phyloP scores from a whole-genome alignment of 2,797 vertebrate genomes.

The Hypotaenidia okinawae region DNA sequence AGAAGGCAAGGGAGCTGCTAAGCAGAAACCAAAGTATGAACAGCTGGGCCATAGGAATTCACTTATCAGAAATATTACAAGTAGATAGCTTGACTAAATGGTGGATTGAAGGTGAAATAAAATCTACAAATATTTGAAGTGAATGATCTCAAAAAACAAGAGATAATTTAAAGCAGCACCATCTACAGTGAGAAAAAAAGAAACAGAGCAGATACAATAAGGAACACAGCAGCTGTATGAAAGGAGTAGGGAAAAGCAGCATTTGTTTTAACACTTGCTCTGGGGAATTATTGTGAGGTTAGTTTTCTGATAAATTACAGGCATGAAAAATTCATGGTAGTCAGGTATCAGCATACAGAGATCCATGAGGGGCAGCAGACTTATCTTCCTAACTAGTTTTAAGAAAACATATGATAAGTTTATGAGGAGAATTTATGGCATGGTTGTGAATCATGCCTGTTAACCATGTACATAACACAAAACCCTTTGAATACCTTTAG shows the following conservation, averaged over 20 bases:
- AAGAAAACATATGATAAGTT: neutral
- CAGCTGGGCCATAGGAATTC: neutral
- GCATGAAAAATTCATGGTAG: neutral
- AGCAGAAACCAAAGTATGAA: neutral
- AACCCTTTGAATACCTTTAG: neutral
- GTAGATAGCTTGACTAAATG: neutral
- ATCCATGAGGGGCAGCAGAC: neutral
- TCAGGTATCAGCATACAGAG: neutral
- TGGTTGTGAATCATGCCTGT: neutral
- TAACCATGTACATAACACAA: neutral
- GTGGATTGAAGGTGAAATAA: neutral
- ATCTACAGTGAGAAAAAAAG: neutral
- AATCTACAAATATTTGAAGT: neutral
- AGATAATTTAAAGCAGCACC: neutral
- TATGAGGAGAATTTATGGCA: neutral
- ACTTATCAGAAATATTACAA: neutral
- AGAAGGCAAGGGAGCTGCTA: neutral
- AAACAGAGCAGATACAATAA: neutral
- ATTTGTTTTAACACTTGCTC: neutral
- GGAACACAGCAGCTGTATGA: neutral
- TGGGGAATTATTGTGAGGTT: neutral
- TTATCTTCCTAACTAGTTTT: neutral
- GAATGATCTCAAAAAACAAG: neutral
- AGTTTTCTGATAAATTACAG: neutral
- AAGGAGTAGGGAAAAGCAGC: neutral